A percentile compares a stretch with the other conserved stretches of the same genome.
Evolutionary conservation across 2,888 invertebrate species (phyloP).

Genomic region (Ichneumon xanthorius): DNA sequence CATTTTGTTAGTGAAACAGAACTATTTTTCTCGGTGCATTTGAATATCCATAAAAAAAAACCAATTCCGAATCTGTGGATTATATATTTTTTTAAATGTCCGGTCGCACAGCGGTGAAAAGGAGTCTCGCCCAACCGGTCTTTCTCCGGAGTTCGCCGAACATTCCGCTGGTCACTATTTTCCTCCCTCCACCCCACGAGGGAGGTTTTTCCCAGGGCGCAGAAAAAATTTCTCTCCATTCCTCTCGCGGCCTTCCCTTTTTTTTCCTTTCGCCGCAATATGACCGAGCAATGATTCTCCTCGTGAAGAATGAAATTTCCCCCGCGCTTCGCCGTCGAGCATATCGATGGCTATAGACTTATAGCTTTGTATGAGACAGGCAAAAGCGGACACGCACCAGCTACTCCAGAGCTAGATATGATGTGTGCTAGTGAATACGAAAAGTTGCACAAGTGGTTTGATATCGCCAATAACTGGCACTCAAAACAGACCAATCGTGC

Average conservation of each 20-base stretch:
- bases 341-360: neutral
- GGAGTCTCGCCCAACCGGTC: no score
- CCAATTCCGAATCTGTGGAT: no score
- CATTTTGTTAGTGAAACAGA: no score
- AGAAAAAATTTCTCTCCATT: neutral
- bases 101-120: no score
- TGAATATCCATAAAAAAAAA: no score
- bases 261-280: neutral
- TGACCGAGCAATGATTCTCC: neutral
- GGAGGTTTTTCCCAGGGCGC: no score
- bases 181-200: neutral
- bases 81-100: no score
- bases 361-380: slow-evolving; percentile 18
- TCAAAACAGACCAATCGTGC: slow-evolving; percentile 47
- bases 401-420: neutral
- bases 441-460: slow-evolving; percentile 58
- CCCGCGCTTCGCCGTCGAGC: neutral
- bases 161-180: neutral
- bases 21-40: no score
- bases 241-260: neutral
- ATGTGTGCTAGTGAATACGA: neutral
- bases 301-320: neutral
- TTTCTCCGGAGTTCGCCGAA: neutral
- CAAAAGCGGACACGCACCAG: slow-evolving; percentile 30
- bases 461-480: slow-evolving; percentile 60